phyloP scores from a whole-genome alignment of 2,888 invertebrate genomes.

The Drosophila eohydei region DNA sequence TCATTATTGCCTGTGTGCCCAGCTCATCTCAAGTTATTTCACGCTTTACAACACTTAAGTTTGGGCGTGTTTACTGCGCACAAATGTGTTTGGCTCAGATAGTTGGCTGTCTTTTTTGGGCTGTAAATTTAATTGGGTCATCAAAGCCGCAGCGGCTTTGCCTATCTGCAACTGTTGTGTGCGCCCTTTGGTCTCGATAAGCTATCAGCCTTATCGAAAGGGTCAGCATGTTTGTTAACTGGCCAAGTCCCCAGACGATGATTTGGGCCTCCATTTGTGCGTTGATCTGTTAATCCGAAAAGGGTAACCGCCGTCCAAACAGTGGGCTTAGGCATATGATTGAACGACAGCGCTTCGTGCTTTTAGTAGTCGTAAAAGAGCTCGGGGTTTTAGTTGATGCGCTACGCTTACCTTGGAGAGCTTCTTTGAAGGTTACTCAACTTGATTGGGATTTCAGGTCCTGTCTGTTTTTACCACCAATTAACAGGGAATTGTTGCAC shows the following conservation, averaged over 20 bases:
- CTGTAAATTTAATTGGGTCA: constrained; percentile 71
- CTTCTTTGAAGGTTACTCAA: not conserved
- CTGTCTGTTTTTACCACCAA: constrained; percentile 30
- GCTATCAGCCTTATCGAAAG: constrained; percentile 66
- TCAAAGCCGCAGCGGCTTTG: constrained; percentile 40
- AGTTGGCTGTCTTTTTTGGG: constrained; percentile 16
- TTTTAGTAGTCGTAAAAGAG: constrained; percentile 32
- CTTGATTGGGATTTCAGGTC: constrained; percentile 14
- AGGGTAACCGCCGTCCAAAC: constrained; percentile 54
- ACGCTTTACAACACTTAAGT: constrained; percentile 24
- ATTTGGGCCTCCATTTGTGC: constrained; percentile 57
- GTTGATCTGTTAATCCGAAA: constrained; percentile 77
- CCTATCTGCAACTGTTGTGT: constrained; percentile 11
- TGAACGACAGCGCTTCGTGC: constrained; percentile 41
- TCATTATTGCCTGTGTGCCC: not conserved
- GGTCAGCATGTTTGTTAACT: constrained; percentile 22
- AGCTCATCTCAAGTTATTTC: constrained; percentile 1
- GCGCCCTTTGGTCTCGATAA: constrained; percentile 61
- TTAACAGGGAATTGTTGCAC: constrained; percentile 32
- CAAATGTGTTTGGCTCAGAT: constrained; percentile 15
- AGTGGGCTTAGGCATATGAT: constrained; percentile 51
- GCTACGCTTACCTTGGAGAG: not conserved
- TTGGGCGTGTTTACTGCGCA: not conserved
- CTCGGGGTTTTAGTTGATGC: not conserved
- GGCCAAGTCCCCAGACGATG: constrained; percentile 55